These are phyloP conservation scores for Crenichthys baileyi DNA, from an alignment of 2,797 vertebrate species.

Conservation along the genomic window DNA sequence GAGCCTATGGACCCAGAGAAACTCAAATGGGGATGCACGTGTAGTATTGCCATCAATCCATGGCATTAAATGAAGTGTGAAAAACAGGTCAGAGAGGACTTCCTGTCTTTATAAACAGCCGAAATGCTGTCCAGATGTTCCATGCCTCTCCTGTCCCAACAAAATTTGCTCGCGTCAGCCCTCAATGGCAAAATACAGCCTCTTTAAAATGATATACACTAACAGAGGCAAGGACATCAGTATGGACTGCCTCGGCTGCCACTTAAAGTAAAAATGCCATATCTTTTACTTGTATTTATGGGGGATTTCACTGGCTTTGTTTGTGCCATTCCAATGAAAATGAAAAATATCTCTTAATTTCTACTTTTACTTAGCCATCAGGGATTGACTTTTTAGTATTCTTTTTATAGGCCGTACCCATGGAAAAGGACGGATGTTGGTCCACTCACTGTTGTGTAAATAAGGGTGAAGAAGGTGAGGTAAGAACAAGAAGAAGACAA, in stretches of 20 bases:
- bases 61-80: slow-evolving; percentile 79
- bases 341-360: slow-evolving; percentile 66
- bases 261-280: slow-evolving; percentile 68
- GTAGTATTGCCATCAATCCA: slow-evolving; percentile 71
- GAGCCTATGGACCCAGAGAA: slow-evolving; percentile 27
- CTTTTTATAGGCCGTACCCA: slow-evolving; percentile 72
- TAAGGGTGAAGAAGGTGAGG: slow-evolving; percentile 44
- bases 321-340: slow-evolving; percentile 60
- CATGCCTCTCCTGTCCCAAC: slow-evolving; percentile 62
- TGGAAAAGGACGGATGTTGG: slow-evolving; percentile 57
- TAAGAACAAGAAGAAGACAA: slow-evolving; percentile 26
- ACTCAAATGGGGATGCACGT: slow-evolving; percentile 21
- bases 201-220: slow-evolving; percentile 77
- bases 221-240: slow-evolving; percentile 70
- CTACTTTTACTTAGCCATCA: slow-evolving; percentile 54
- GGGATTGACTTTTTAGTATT: slow-evolving; percentile 45
- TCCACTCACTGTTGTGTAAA: slow-evolving; percentile 68
- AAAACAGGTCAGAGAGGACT: slow-evolving; percentile 79
- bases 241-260: slow-evolving; percentile 48
- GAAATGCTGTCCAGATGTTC: slow-evolving; percentile 77
- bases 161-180: slow-evolving; percentile 76
- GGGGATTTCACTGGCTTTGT: slow-evolving; percentile 58
- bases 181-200: slow-evolving; percentile 75
- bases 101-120: slow-evolving; percentile 78
- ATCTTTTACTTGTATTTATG: slow-evolving; percentile 60